A percentile compares a stretch with the other conserved stretches of the same genome.
phyloP scores from a whole-genome alignment of 1,140 invertebrate genomes.

The Onthophagus taurus region DNA sequence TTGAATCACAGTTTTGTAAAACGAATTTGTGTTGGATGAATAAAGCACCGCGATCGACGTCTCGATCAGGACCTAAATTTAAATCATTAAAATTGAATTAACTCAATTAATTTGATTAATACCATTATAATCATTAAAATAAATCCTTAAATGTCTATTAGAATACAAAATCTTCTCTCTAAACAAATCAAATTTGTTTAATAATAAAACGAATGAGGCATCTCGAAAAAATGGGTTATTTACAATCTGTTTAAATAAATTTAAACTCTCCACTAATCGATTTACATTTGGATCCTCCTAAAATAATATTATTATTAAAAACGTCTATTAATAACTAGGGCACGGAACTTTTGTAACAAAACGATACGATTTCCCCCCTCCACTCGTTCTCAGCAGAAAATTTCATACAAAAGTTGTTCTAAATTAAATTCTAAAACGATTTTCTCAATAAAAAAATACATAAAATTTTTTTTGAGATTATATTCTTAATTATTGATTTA shows the following conservation, averaged over 20 bases:
- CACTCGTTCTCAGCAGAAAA: no score
- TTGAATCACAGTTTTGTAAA: constrained; percentile 44
- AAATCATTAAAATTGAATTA: constrained; percentile 17
- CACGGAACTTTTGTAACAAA: no score
- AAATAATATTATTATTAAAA: neutral
- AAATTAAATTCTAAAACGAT: no score
- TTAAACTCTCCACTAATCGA: constrained; percentile 54
- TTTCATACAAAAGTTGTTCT: no score
- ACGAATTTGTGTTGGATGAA: constrained; percentile 57
- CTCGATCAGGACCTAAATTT: constrained; percentile 49
- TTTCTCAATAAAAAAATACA: no score
- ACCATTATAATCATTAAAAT: constrained; percentile 52
- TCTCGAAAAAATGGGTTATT: constrained; percentile 56
- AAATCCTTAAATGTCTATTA: constrained; percentile 47
- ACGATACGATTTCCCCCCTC: no score
- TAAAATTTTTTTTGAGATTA: no score
- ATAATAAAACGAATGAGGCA: constrained; percentile 56
- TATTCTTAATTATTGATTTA: no score
- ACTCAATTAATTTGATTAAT: constrained; percentile 16
- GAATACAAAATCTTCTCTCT: constrained; percentile 57
- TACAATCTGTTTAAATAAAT: constrained; percentile 53
- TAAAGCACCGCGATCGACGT: constrained; percentile 52
- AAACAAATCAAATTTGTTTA: constrained; percentile 64
- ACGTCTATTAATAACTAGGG: neutral
- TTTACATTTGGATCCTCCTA: constrained; percentile 56